phyloP scores from a whole-genome alignment of 2,888 invertebrate species.

The Poecilobothrus nobilitatus region DNA sequence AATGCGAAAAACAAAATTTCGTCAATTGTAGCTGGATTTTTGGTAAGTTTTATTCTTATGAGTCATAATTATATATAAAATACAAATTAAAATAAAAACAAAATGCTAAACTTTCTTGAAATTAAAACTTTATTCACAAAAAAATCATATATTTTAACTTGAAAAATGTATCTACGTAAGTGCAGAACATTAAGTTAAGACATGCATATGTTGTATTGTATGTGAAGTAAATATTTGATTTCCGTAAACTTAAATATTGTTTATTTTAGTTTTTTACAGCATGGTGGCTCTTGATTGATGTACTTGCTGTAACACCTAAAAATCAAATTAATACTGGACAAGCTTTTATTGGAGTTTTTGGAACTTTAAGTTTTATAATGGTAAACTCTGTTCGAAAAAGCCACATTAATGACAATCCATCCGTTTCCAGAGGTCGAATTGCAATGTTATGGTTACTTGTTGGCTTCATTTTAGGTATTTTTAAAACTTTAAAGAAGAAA shows the following conservation, averaged over 20 bases:
- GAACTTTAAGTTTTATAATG: conserved; percentile 91
- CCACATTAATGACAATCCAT: conserved; percentile 48
- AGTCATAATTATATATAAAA: conserved; percentile 25
- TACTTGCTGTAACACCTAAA: conserved; percentile 64
- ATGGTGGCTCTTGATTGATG: conserved; percentile 98
- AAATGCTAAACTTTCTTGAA: no score
- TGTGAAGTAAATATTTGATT: no score
- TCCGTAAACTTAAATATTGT: neutral
- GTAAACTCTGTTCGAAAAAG: conserved; percentile 95
- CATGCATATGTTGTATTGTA: no score
- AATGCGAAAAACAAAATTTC: conserved; percentile 77
- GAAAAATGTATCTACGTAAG: no score
- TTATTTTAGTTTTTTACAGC: conserved; percentile 77
- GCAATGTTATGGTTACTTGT: conserved; percentile 91
- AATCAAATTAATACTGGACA: conserved; percentile 67
- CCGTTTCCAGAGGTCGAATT: conserved; percentile 67
- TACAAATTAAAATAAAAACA: neutral
- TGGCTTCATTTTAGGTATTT: conserved; percentile 76
- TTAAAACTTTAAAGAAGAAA: neutral
- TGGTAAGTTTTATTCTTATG: conserved; percentile 55
- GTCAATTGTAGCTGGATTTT: conserved; percentile 73
- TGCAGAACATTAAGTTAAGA: no score
- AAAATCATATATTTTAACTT: no score
- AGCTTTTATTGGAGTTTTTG: conserved; percentile 89
- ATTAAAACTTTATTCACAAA: no score